Evolutionary conservation across 2,113 vertebrate species (phyloP), one percentile per base, ranked within the genome.

Genomic region (Regulus satrapa): DNA sequence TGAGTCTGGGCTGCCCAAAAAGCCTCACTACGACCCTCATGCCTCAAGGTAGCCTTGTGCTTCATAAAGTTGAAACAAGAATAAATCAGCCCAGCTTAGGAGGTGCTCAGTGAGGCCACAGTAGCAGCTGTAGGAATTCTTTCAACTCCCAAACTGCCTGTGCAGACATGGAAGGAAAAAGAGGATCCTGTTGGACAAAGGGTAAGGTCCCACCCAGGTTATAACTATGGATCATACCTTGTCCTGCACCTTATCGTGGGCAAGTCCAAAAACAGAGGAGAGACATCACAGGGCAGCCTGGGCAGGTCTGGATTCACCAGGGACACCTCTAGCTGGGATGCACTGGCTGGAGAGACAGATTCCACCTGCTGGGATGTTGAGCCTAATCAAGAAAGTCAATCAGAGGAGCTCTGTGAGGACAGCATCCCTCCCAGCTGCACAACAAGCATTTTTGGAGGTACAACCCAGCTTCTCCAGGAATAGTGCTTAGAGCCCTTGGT

Each of bases 191-290:
- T 18, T 19, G 63, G 40, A 31, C 16, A 74, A 45, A 63, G 1
- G 8, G 2, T 40, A n/a, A 61, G 3, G 31, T 43, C 15, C 85
- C 54, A 51, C 25, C 21, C 38, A 23, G 36, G 6, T 15, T 2
- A 1, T 4, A 18, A 6, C 18, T 3, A 14, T 43, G 8, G 43
- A 16, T 40, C 83, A 20, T 97, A 98, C 97, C 97, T 97, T 63
- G 97, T 97, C 83, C 86, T 94, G 85, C 97, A 98, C 85, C 77
- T 94, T 82, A 97, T 3, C 8, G 23, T 45, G 34, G 49, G 15
- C 6, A 71, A 54, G 32, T 68, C 49, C 48, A 94, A 73, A 46
- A 46, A n/a, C 17, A 91, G 23, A 71, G 93, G 89, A 38, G 67
- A 63, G 14, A 97, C 52, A 46, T 98, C 96, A 71, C 97, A 98